Base-by-base conservation (phyloP, 2,113 vertebrate species). In the Struthidea cinerea region DNA sequence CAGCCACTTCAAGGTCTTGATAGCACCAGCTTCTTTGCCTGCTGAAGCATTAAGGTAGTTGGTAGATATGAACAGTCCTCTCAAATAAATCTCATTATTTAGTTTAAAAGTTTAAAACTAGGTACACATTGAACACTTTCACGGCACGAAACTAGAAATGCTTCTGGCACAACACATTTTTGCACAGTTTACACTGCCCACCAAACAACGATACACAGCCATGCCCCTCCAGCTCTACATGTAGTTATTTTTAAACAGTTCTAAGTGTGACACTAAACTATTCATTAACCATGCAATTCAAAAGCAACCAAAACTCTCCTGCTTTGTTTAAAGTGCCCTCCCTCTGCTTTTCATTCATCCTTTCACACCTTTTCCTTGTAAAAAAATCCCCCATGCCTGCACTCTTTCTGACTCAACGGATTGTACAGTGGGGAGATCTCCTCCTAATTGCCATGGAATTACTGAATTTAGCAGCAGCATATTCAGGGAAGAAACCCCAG, bases 141-240 rank as follows among this genome's bases (percentile, higher is more conserved):
- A 28, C 16, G 60, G 30, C 42, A 77, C 61, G 53, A 44, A 87
- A 78, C 4, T 56, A 15, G 50, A 76, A 92, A 67, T 21, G 16
- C 24, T 87, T 35, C 89, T 87, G 39, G 56, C 16, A 47, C 37
- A 19, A 16, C n/a, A 30, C 18, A 10, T 35, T 33, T 7, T 42
- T 53, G 33, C 56, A 59, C 27, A 87, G 41, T 50, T 64, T 13
- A 33, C 17, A 32, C 0, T 41, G 37, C n/a, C 49, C 55, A 53
- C n/a, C 28, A 52, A 10, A 4, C 35, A 30, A 22, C 0, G 0
- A 33, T 2, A 28, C 2, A 78, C 5, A 56, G 9, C 15, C 65
- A 28, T 26, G 65, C 19, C 11, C 35, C 28, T 56, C 11, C 10
- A 22, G 19, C 35, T 41, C n/a, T 67, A 10, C 1, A 3, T 3